These are phyloP conservation scores for Pollicipes pollicipes DNA, from an alignment of 1,140 invertebrate species.

Conservation along the genomic window DNA sequence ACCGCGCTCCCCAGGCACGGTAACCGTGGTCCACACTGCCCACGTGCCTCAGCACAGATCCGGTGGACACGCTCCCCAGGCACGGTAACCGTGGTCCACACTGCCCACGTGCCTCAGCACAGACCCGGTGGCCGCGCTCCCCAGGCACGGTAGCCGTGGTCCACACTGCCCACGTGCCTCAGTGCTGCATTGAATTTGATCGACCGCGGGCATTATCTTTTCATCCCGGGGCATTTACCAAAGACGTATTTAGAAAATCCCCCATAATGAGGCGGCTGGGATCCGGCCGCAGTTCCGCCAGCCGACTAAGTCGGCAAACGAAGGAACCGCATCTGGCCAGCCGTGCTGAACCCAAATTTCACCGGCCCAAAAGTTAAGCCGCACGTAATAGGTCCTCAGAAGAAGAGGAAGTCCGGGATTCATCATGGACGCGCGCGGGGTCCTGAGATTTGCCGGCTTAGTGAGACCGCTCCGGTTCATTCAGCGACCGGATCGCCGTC, in stretches of 20 bases:
- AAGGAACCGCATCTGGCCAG: neutral
- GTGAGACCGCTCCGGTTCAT: neutral
- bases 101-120: too few species aligned
- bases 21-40: too few species aligned
- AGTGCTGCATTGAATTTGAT: neutral
- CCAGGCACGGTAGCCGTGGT: too few species aligned
- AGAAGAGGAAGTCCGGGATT: neutral
- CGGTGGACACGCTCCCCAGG: too few species aligned
- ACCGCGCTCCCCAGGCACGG: too few species aligned
- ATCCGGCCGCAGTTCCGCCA: too few species aligned
- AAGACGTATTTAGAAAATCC: slow-evolving; percentile 2
- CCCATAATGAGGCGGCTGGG: neutral
- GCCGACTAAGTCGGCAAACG: neutral
- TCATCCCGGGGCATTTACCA: neutral
- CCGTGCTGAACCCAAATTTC: neutral
- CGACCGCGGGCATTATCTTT: neutral
- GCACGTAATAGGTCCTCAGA: neutral
- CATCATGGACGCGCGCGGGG: neutral
- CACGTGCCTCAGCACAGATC: too few species aligned
- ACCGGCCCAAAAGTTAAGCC: neutral
- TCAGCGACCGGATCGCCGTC: neutral
- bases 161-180: too few species aligned
- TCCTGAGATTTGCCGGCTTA: neutral
- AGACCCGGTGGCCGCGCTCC: too few species aligned
- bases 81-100: too few species aligned